These are phyloP conservation scores for Dryoscopus gambensis DNA, from an alignment of 2,113 vertebrate genomes.

Conservation along the genomic window DNA sequence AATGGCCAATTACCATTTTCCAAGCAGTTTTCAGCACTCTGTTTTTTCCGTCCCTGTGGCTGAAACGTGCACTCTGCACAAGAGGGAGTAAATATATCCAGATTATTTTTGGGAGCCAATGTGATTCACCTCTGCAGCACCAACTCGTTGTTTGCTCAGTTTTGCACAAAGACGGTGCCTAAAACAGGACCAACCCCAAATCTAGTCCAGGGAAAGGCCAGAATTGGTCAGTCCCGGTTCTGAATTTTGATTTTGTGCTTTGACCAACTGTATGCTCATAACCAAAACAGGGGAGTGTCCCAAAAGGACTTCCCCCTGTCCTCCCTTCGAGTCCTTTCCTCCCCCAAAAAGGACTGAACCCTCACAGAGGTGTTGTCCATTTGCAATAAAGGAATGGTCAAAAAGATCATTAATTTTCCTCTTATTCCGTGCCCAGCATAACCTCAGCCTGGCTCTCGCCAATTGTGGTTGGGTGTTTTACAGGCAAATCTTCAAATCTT, in stretches of 20 bases:
- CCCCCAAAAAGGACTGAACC: not conserved
- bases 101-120: not conserved
- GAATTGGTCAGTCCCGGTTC: rapidly evolving
- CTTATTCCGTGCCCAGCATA: too few relatives aligned
- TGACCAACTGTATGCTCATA: rapidly evolving
- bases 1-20: not conserved
- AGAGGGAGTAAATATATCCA: too few relatives aligned
- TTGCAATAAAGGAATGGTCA: not conserved
- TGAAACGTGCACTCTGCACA: rapidly evolving
- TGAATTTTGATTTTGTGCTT: not conserved
- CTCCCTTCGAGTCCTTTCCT: too few relatives aligned
- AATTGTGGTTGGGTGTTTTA: not conserved
- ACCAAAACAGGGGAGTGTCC: not conserved
- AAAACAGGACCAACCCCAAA: not conserved
- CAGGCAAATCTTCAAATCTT: not conserved
- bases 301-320: too few relatives aligned
- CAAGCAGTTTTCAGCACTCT: not conserved
- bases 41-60: not conserved
- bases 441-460: not conserved
- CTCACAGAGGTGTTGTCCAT: not conserved
- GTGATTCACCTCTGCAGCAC: not conserved
- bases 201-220: not conserved
- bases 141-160: not conserved
- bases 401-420: not conserved
- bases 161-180: rapidly evolving